phyloP scores from a whole-genome alignment of 2,797 vertebrate species.

The Esox lucius region DNA sequence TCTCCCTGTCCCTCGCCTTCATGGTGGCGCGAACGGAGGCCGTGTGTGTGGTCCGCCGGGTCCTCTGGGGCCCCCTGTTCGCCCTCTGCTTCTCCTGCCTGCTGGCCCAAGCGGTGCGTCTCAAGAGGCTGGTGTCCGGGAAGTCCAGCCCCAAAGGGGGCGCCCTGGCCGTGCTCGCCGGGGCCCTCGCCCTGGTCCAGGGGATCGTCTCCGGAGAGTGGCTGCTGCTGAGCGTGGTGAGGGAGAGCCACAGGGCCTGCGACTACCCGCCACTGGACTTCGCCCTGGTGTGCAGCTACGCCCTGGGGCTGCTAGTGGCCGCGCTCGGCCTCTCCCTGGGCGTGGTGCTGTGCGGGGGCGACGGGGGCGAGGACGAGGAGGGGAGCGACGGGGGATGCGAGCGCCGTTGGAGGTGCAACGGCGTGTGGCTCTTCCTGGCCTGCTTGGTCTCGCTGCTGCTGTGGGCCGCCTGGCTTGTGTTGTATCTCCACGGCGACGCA shows the following conservation, averaged over 20 bases:
- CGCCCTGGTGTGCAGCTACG: slow-evolving; percentile 88
- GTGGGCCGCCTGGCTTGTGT: slow-evolving; percentile 93
- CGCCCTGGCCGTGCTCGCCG: slow-evolving; percentile 78
- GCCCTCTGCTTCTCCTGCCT: slow-evolving; percentile 95
- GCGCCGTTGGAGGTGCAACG: slow-evolving; percentile 89
- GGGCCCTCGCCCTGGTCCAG: slow-evolving; percentile 89
- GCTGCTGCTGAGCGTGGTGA: slow-evolving; percentile 89
- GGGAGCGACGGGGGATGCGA: slow-evolving; percentile 64
- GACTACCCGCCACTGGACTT: slow-evolving; percentile 94
- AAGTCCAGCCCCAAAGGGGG: slow-evolving; percentile 77
- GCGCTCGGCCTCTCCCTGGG: slow-evolving; percentile 82
- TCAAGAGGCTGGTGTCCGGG: slow-evolving; percentile 82
- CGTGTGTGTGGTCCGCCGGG: slow-evolving; percentile 86
- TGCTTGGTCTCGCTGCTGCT: slow-evolving; percentile 86
- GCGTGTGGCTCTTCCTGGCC: slow-evolving; percentile 87
- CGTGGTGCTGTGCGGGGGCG: slow-evolving; percentile 89
- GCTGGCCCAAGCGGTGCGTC: slow-evolving; percentile 87
- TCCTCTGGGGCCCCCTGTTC: slow-evolving; percentile 92
- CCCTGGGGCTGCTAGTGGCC: slow-evolving; percentile 84
- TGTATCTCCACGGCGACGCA: slow-evolving; percentile 90
- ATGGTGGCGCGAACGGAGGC: slow-evolving; percentile 89
- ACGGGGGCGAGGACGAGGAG: slow-evolving; percentile 60
- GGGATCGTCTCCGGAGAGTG: slow-evolving; percentile 92
- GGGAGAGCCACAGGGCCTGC: slow-evolving; percentile 88
- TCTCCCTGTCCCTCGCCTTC: slow-evolving; percentile 89